Percentiles rank a stretch among this genome's conserved stretches.
Conservation (phyloP, 2,888 invertebrate genomes). For the Orthosia incerta region DNA sequence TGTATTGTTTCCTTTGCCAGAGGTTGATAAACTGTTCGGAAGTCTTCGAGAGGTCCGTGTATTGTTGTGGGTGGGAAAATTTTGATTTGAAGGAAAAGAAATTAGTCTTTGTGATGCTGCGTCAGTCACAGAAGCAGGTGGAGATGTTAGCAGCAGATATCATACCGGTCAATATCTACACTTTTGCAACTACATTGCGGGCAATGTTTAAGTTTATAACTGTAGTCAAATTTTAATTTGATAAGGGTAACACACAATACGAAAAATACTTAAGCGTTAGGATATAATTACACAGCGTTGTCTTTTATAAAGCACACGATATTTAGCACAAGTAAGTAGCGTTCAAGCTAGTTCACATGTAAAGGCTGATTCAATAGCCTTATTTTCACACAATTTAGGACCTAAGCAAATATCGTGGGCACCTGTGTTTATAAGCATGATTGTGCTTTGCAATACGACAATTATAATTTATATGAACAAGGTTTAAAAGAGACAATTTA, state of each 20-base stretch:
- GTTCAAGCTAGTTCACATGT: constrained; percentile 5
- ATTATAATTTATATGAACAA: background rate
- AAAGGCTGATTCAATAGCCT: constrained; percentile 6
- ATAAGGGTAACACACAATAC: background rate
- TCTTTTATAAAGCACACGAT: background rate
- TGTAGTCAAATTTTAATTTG: constrained; percentile 78
- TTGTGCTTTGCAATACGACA: background rate
- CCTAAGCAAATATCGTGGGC: constrained; percentile 19
- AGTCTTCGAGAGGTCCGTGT: constrained; percentile 79
- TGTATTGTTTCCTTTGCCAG: constrained; percentile 85
- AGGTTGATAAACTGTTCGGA: constrained; percentile 81
- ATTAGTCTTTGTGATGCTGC: constrained; percentile 77
- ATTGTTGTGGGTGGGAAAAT: constrained; percentile 86
- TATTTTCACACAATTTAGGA: constrained; percentile 5
- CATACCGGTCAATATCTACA: constrained; percentile 84
- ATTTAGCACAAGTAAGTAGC: constrained; percentile 11
- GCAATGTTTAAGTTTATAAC: constrained; percentile 85
- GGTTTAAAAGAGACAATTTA: background rate
- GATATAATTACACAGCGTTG: background rate
- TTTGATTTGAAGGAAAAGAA: constrained; percentile 79
- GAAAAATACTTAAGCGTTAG: background rate
- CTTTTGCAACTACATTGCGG: constrained; percentile 83
- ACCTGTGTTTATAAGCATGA: background rate
- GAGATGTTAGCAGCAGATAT: constrained; percentile 82
- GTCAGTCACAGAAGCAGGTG: constrained; percentile 81